Conservation (phyloP, 2,888 invertebrate genomes). For the Harpalus rufipes region DNA sequence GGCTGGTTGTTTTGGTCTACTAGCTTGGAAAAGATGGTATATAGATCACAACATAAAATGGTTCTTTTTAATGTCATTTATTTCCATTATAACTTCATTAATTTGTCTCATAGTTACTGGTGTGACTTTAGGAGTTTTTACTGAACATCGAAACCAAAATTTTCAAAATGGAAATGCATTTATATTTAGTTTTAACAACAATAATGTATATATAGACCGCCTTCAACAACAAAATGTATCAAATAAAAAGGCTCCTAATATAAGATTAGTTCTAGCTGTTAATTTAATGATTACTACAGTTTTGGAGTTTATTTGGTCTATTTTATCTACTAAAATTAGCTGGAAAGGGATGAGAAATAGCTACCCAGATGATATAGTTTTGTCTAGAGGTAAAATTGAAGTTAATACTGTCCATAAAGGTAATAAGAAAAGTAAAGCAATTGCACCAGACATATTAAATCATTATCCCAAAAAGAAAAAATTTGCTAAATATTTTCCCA, state of each 20-base stretch:
- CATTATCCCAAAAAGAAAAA: conserved; percentile 79
- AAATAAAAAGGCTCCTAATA: conserved; percentile 67
- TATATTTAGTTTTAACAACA: conserved; percentile 63
- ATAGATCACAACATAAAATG: conserved; percentile 83
- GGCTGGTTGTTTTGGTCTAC: conserved; percentile 79
- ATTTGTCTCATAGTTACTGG: conserved; percentile 72
- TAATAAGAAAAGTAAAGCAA: conserved; percentile 77
- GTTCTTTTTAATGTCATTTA: conserved; percentile 80
- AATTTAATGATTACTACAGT: conserved; percentile 82
- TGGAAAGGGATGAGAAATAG: conserved; percentile 82
- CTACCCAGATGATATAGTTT: conserved; percentile 79
- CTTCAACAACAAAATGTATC: conserved; percentile 46
- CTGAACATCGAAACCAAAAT: conserved; percentile 60
- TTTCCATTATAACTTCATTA: conserved; percentile 79
- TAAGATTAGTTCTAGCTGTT: conserved; percentile 78
- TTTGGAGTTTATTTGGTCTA: conserved; percentile 81
- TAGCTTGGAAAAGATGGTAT: conserved; percentile 84
- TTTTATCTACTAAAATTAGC: conserved; percentile 80
- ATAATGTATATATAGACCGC: conserved; percentile 61
- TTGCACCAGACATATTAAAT: conserved; percentile 80
- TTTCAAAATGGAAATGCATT: conserved; percentile 61
- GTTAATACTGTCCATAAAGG: conserved; percentile 81
- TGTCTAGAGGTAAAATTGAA: conserved; percentile 78
- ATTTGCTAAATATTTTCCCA: conserved; percentile 79
- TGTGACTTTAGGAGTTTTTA: conserved; percentile 68